Evolutionary conservation across 2,113 vertebrate species (phyloP), one percentile per base, ranked within the genome.

Genomic region (Scopus umbretta): DNA sequence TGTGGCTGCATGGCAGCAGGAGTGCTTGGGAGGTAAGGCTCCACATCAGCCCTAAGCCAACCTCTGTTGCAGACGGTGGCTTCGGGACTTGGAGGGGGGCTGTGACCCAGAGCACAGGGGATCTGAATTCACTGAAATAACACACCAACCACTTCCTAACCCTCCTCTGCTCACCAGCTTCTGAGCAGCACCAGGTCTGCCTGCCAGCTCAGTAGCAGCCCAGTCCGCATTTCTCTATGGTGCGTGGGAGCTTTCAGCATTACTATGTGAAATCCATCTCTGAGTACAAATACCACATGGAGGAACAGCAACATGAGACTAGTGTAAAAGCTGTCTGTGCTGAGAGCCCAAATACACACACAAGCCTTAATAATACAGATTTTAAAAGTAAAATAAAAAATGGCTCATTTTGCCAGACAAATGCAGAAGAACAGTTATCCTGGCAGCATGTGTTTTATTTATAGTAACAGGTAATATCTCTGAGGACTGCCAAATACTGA

Each of bases 231-330:
- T 59, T 67, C 80, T 71, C 83, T 16, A 3, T 13, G 55, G 21
- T 68, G 81, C 7, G 25, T 90, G 78, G 86, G 84, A 92, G 84
- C 78, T 91, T 80, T 43, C 93, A 94, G 81, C 70, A 76, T 47
- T 49, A 76, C 78, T 38, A 10, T 21, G 78, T 93, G 90, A 90
- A 82, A 95, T 72, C 66, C 53, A 75, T 68, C 70, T 76, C 92
- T 32, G 87, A 96, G 70, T 88, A 90, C 53, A 96, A 95, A 93
- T 56, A 91, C 58, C 90, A 93, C 93, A 92, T 80, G 87, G 87
- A 93, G 74, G 50, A 94, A 55, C n/a, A 80, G 87, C 85, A 95
- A 73, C 67, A 58, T 10, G 70, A 92, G 65, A 63, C 61, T 52
- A 40, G 74, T 19, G 62, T 90, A 70, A 90, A 95, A 96, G 87